These are phyloP conservation scores for Chydorus sphaericus DNA, from an alignment of 2,888 invertebrate genomes.

Conservation along the genomic window DNA sequence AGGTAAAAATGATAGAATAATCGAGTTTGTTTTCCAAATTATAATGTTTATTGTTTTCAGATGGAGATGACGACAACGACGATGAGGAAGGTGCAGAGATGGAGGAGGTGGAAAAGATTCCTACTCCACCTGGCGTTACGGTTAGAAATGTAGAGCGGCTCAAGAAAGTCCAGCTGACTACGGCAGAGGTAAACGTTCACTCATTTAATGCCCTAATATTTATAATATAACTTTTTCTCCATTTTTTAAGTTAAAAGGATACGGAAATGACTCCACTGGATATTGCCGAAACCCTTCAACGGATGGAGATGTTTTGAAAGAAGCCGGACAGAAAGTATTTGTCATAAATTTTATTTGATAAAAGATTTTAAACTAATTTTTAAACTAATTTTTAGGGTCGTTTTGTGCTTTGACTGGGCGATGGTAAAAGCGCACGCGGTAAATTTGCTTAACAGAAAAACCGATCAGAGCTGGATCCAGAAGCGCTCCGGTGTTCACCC, in stretches of 20 bases:
- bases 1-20: not conserved
- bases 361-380: not conserved
- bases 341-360: not conserved
- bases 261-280: constrained; percentile 90
- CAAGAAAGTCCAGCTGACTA: constrained; percentile 60
- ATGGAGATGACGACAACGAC: too few relatives aligned
- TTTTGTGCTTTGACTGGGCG: constrained; percentile 64
- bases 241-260: constrained; percentile 34
- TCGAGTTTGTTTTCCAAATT: not conserved
- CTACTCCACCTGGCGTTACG: constrained; percentile 71
- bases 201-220: not conserved
- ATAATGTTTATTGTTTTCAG: not conserved
- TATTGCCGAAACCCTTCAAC: constrained; percentile 69
- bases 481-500: constrained; percentile 85
- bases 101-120: constrained; percentile 11
- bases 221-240: constrained; percentile 15
- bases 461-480: constrained; percentile 67
- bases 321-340: constrained; percentile 19
- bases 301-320: constrained; percentile 53
- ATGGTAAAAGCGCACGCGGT: constrained; percentile 59
- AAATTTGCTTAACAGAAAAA: constrained; percentile 52
- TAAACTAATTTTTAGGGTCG: constrained; percentile 23
- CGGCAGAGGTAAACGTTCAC: constrained; percentile 32
- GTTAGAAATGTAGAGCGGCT: constrained; percentile 76
- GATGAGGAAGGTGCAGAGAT: too few relatives aligned